A percentile compares a stretch with the other conserved stretches of the same genome.
phyloP scores from a whole-genome alignment of 2,888 invertebrate genomes.

The Ornithoptera priamus region DNA sequence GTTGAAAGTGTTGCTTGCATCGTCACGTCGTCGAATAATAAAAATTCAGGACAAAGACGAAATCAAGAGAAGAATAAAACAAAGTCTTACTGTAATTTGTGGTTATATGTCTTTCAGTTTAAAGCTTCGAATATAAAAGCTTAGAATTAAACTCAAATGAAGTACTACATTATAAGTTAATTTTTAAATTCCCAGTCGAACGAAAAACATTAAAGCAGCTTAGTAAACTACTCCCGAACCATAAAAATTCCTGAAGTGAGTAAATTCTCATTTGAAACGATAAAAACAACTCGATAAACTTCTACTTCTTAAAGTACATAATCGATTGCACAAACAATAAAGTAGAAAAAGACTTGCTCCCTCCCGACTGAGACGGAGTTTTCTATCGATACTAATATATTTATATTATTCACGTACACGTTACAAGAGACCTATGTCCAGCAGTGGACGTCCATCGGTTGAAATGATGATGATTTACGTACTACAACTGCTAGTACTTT shows the following conservation, averaged over 20 bases:
- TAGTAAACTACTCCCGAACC: background rate
- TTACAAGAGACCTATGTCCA: no score
- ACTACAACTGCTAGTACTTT: background rate
- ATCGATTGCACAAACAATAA: conserved; percentile 24
- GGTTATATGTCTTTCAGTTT: no score
- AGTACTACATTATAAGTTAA: no score
- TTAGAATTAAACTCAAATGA: no score
- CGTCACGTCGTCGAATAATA: no score
- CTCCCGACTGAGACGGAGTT: background rate
- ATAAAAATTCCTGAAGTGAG: background rate
- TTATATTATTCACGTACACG: background rate
- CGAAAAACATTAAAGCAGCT: background rate
- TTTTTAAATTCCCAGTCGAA: background rate
- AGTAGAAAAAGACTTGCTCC: conserved; percentile 6
- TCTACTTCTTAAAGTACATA: conserved; percentile 6
- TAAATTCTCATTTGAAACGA: conserved; percentile 3
- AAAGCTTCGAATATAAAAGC: no score
- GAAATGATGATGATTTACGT: background rate
- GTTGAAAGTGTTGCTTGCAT: no score
- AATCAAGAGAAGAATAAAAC: no score
- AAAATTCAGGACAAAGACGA: no score
- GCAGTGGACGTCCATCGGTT: no score
- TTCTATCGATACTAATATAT: background rate
- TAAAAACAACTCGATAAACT: conserved; percentile 17
- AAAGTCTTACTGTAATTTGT: no score